phyloP scores from a whole-genome alignment of 2,113 vertebrate species.

The Cyanocitta stelleri region DNA sequence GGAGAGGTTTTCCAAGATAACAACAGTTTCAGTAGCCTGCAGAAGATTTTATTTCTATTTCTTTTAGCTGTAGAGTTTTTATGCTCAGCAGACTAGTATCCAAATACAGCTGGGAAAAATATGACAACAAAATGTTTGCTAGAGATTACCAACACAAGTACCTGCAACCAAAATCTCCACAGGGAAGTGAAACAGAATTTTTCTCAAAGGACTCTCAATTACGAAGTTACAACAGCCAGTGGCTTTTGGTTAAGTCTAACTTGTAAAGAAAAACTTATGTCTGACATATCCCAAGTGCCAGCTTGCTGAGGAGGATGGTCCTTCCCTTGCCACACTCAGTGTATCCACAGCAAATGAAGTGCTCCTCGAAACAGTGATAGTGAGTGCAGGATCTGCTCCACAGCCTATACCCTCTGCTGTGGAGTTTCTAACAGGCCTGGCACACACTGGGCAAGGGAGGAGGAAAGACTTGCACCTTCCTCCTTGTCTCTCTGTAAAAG shows the following conservation, averaged over 20 bases:
- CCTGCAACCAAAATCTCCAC: neutral
- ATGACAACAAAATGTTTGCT: neutral
- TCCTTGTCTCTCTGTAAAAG: neutral
- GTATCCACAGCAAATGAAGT: neutral
- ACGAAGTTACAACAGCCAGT: neutral
- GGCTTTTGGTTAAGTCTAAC: neutral
- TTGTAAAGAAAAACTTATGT: neutral
- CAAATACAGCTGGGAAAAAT: neutral
- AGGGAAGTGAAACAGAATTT: neutral
- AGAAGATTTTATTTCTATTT: neutral
- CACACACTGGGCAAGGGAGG: neutral
- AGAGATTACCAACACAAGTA: neutral
- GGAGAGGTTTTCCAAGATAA: neutral
- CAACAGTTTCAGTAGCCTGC: neutral
- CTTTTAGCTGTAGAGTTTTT: neutral
- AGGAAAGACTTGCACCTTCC: neutral
- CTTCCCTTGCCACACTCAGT: neutral
- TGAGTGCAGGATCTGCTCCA: neutral
- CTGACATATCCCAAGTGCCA: neutral
- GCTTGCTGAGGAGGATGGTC: neutral
- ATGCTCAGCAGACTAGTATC: neutral
- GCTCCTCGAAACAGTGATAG: neutral
- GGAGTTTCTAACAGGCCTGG: neutral
- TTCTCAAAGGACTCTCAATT: neutral
- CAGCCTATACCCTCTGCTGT: neutral